Conservation (phyloP, 2,113 vertebrate species). For the Rhinolophus ferrumequinum region DNA sequence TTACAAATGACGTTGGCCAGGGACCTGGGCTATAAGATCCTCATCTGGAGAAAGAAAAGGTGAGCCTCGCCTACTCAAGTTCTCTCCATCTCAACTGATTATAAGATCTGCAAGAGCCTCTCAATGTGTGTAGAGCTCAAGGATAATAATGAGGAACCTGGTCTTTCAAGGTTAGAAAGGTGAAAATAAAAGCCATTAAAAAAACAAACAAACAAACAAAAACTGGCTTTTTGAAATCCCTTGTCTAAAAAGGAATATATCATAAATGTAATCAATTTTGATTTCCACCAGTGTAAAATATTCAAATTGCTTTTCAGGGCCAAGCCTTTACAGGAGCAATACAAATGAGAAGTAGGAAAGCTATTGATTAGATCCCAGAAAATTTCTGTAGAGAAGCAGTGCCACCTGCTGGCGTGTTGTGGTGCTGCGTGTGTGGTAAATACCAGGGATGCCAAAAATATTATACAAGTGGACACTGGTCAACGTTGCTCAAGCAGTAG, state of each 20-base stretch:
- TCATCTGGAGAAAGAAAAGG: background rate
- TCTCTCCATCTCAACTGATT: background rate
- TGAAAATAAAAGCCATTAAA: background rate
- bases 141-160: background rate
- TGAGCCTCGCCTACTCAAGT: too few relatives aligned
- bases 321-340: background rate
- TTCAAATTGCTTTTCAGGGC: background rate
- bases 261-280: background rate
- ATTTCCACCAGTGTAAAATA: background rate
- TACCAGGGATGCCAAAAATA: too few relatives aligned
- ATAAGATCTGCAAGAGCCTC: background rate
- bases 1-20: background rate
- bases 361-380: fast-evolving
- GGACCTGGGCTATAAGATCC: background rate
- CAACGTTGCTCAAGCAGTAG: too few relatives aligned
- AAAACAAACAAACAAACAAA: background rate
- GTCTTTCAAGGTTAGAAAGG: background rate
- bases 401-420: conserved; percentile 74
- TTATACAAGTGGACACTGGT: too few relatives aligned
- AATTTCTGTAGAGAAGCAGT: conserved; percentile 50
- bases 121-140: background rate
- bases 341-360: fast-evolving
- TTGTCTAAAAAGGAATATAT: background rate
- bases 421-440: background rate
- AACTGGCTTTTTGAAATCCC: background rate